Evolutionary conservation across 2,797 vertebrate genomes (phyloP).

Genomic region (Hapalemur alaotrensis): DNA sequence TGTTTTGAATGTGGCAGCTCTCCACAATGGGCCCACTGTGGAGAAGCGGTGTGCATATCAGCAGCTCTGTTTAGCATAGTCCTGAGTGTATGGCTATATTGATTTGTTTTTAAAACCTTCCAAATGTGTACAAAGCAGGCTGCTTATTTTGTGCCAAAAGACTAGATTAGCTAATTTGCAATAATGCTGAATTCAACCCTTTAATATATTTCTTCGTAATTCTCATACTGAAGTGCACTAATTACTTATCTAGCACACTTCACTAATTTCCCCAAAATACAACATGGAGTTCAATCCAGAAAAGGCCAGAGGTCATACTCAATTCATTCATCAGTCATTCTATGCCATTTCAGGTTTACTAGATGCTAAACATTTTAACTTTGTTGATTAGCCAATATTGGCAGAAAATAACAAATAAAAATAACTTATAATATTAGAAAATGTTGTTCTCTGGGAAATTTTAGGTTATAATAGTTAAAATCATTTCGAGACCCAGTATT

Average conservation of each 20-base stretch:
- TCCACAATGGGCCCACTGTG: slow-evolving; percentile 44
- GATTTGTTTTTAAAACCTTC: slow-evolving; percentile 72
- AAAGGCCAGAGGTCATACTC: background rate
- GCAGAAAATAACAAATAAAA: slow-evolving; percentile 1
- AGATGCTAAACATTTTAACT: background rate
- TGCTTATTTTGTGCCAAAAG: slow-evolving; percentile 62
- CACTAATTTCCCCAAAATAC: background rate
- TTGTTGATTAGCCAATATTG: background rate
- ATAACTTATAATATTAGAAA: background rate
- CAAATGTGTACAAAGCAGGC: slow-evolving; percentile 57
- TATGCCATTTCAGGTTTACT: background rate
- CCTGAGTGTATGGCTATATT: slow-evolving; percentile 40
- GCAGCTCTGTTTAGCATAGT: background rate
- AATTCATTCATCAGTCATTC: background rate
- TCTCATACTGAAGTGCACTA: background rate
- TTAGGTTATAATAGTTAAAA: slow-evolving; percentile 4
- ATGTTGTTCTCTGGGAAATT: background rate
- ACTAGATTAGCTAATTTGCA: slow-evolving; percentile 68
- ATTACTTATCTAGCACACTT: slow-evolving; percentile 24
- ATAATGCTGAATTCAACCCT: slow-evolving; percentile 23
- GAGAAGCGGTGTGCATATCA: accelerated
- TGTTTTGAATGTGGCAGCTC: background rate
- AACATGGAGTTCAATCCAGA: background rate
- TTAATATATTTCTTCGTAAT: slow-evolving; percentile 59
- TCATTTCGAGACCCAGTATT: background rate